Evolutionary conservation across 2,888 invertebrate species (phyloP), one percentile per base, ranked within the genome.

Genomic region (Ennomos erosarius): DNA sequence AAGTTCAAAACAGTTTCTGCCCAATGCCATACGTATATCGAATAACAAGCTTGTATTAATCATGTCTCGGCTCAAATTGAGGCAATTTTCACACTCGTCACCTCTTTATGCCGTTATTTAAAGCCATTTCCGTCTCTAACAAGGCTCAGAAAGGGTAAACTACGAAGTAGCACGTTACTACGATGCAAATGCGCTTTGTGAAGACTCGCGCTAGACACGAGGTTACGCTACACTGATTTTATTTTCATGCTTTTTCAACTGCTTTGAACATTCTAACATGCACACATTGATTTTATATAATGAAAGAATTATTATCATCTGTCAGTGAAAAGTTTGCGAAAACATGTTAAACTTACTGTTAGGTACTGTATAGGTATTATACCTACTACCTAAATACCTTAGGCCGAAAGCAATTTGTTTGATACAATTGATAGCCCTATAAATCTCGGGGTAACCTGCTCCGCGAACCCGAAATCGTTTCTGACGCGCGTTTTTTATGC

Each of bases 361-460:
- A n/a, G n/a, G n/a, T n/a, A n/a, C n/a, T n/a, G n/a, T n/a, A n/a
- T n/a, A n/a, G n/a, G n/a, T n/a, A n/a, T n/a, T n/a, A n/a, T n/a
- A n/a, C n/a, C n/a, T n/a, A n/a, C 6, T 65, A 70, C 49, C n/a
- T 11, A 10, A n/a, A 65, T 64, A 69, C 65, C 61, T 66, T 34
- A 62, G 71, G 64, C 67, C 53, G 64, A 69, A 73, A 70, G 69
- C 73, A 67, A 74, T 83, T 81, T 74, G 73, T 81, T 76, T 65
- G 61, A 48, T 67, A 68, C 77, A 75, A 82, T 78, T 76, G 76
- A 82, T 81, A 70, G 78, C 67, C 64, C 73, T 70, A 82, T 84
- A 81, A 82, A 83, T 83, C 79, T 67, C 60, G 60, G 69, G 74
- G 73, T 76, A 78, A 73, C 71, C 46, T 57, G 60, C 54, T 62